phyloP scores from a whole-genome alignment of 2,113 vertebrate genomes.

The Halcyon malimbica region DNA sequence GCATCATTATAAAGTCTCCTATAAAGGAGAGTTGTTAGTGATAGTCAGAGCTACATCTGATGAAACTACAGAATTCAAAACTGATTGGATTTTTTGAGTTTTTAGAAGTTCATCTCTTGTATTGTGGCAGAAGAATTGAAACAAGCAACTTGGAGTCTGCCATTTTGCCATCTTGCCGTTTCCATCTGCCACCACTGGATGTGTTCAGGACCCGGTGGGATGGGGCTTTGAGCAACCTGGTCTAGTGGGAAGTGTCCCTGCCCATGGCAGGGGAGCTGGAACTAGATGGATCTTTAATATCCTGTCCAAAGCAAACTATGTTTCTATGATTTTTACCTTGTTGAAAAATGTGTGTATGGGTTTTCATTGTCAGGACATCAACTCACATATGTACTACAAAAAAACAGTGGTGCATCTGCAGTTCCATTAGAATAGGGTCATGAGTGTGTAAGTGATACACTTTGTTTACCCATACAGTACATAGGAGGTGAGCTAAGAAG shows the following conservation, averaged over 20 bases:
- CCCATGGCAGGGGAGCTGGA: no score
- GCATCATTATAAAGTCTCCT: background rate
- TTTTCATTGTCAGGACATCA: background rate
- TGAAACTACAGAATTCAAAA: background rate
- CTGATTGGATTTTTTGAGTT: background rate
- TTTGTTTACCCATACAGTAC: background rate
- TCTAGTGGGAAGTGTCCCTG: no score
- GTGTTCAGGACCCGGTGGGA: no score
- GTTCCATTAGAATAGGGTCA: background rate
- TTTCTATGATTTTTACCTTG: background rate
- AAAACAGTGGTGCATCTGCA: background rate
- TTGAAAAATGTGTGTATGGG: background rate
- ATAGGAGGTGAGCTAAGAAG: background rate
- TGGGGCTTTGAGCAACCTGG: no score
- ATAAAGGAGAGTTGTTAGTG: background rate
- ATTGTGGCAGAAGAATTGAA: background rate
- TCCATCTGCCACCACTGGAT: no score
- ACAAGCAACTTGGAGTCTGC: background rate
- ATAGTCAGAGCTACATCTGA: background rate
- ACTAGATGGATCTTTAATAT: no score
- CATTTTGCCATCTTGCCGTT: background rate
- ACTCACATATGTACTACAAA: background rate
- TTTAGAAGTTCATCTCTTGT: background rate
- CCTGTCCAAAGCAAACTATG: no score
- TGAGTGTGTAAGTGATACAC: background rate